phyloP scores from a whole-genome alignment of 2,113 vertebrate species.

The Mustelus asterias region DNA sequence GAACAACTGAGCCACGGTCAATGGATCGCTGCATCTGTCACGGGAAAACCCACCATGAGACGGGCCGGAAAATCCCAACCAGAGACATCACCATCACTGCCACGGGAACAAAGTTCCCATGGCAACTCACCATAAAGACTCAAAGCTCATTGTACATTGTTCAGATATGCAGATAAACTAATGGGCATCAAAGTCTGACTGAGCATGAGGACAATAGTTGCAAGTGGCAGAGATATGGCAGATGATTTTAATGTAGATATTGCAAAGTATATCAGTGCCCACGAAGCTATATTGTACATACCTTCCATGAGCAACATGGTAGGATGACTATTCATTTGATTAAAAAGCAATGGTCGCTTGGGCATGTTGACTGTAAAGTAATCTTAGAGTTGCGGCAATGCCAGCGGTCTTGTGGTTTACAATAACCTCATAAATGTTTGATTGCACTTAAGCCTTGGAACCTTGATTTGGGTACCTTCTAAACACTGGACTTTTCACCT shows the following conservation, averaged over 20 bases:
- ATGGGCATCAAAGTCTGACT: neutral
- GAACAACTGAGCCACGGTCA: too few relatives aligned
- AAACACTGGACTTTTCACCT: neutral
- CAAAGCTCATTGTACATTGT: neutral
- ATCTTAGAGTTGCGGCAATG: neutral
- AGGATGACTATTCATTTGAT: neutral
- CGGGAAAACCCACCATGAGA: too few relatives aligned
- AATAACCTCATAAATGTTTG: neutral
- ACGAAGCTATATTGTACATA: neutral
- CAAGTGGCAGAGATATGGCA: neutral
- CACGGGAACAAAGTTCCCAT: neutral
- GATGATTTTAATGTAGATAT: neutral
- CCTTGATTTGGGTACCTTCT: too few relatives aligned
- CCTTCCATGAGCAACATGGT: neutral
- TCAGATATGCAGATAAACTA: neutral
- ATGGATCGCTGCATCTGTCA: too few relatives aligned
- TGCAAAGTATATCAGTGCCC: neutral
- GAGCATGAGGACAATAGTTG: neutral
- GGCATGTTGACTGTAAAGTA: neutral
- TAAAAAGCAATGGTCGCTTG: neutral
- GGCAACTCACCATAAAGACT: neutral
- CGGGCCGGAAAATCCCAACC: too few relatives aligned
- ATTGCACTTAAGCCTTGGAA: neutral
- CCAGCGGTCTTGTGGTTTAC: neutral
- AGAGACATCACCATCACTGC: neutral